Percentiles rank a stretch among this genome's conserved stretches.
Conservation (phyloP, 2,113 vertebrate species). For the Plectropomus leopardus region DNA sequence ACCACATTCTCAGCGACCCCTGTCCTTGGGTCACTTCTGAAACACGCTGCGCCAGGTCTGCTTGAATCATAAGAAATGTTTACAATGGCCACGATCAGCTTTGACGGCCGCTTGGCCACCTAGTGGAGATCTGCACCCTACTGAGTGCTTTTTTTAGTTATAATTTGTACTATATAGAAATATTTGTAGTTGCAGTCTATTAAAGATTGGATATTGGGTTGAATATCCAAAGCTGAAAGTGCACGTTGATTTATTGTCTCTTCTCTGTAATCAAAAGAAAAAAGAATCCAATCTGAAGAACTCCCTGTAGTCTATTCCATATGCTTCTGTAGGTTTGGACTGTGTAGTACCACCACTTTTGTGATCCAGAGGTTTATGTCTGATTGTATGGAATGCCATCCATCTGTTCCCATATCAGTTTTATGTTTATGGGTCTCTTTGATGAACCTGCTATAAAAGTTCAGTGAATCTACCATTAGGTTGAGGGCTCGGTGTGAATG, state of each 20-base stretch:
- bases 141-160: too few relatives aligned
- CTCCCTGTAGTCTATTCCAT: not conserved
- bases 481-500: slow-evolving; percentile 36
- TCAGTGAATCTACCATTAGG: slow-evolving; percentile 47
- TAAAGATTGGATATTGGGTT: not conserved
- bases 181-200: not conserved
- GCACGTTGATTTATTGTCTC: too few relatives aligned
- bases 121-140: too few relatives aligned
- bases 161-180: too few relatives aligned
- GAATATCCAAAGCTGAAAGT: not conserved
- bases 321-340: not conserved
- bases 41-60: too few relatives aligned
- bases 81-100: too few relatives aligned
- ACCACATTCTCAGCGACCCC: too few relatives aligned
- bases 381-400: slow-evolving; percentile 37
- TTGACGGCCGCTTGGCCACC: too few relatives aligned
- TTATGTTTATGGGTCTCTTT: slow-evolving; percentile 59
- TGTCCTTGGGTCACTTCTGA: too few relatives aligned
- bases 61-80: too few relatives aligned
- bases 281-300: not conserved
- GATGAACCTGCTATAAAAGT: slow-evolving; percentile 60
- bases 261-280: not conserved
- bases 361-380: slow-evolving; percentile 33
- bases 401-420: slow-evolving; percentile 61
- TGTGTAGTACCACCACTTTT: not conserved